Base-by-base conservation (phyloP, 1,140 invertebrate species). In the Adelges cooleyi region DNA sequence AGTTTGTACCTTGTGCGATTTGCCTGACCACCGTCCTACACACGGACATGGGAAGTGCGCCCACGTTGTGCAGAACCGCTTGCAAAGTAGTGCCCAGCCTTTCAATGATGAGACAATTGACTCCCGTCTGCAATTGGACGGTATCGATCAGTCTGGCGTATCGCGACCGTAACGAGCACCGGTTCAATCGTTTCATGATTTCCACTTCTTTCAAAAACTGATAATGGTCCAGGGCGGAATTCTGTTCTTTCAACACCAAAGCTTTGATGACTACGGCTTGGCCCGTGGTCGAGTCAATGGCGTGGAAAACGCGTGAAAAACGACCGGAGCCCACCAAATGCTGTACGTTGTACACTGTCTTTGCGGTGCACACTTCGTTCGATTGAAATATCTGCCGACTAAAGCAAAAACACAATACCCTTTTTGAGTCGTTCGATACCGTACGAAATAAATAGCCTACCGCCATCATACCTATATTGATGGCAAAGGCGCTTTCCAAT, bases 1-100 rank as follows among this genome's bases (percentile, higher is more conserved):
- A n/a, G 5, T 33, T 33, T 6, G 17, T 40, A 54, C 52, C 52
- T 54, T 54, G 52, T 54, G 18, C 52, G 10, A 54, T 54, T 15
- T 54, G 52, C n/a, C 52, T 54, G 52, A 54, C 33, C 10, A 54
- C 38, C 13, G 20, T 8, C 9, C 52, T 20, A 15, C 52, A 54
- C 5, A 40, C 10, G 13, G 13, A 10, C 8, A 54, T 20, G 2
- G 52, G 36, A n/a, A 54, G 5, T 2, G 11, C 6, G 0, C 52
- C 52, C 1, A 23, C 10, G 8, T 38, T 54, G 5, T 9, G 17
- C 20, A 54, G 2, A 4, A 54, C 33, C 2, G 33, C 10, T 2
- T 54, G 33, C 20, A 54, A 23, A 9, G 52, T 54, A 20, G 15
- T 10, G 20, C 52, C 15, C 11, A 54, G 11, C 15, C 2, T 36